Percentiles rank a stretch among this genome's conserved stretches.
phyloP scores from a whole-genome alignment of 2,113 vertebrate genomes.

The Halcyon senegalensis region DNA sequence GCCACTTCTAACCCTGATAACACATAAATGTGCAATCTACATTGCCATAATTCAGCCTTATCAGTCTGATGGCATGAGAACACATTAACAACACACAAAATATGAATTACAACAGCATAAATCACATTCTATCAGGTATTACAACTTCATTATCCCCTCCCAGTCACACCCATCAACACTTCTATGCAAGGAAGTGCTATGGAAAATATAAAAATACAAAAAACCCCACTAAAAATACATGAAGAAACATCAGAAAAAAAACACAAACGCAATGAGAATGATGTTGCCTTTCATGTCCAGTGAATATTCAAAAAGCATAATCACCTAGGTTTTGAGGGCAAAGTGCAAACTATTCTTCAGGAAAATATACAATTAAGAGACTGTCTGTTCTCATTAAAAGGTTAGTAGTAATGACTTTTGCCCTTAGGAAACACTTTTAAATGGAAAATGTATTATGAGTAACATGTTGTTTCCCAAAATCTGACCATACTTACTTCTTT shows the following conservation, averaged over 20 bases:
- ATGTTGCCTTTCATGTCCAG: neutral
- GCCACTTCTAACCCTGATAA: neutral
- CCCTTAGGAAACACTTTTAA: neutral
- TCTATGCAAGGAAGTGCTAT: neutral
- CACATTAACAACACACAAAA: neutral
- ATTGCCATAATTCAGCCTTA: neutral
- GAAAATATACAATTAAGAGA: neutral
- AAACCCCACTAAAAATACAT: neutral
- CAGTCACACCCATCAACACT: neutral
- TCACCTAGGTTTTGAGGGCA: neutral
- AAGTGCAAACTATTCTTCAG: neutral
- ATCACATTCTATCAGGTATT: neutral
- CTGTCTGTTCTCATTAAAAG: neutral
- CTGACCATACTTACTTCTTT: neutral
- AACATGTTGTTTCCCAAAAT: neutral
- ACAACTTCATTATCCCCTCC: neutral
- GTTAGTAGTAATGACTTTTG: neutral
- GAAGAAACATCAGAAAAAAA: neutral
- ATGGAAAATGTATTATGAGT: neutral
- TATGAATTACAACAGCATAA: neutral
- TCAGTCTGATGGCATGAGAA: neutral
- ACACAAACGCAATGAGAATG: neutral
- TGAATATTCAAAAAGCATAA: neutral
- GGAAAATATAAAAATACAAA: neutral
- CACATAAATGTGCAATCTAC: neutral